These are phyloP conservation scores for Mesoligia furuncula DNA, from an alignment of 2,888 invertebrate species.

Conservation along the genomic window DNA sequence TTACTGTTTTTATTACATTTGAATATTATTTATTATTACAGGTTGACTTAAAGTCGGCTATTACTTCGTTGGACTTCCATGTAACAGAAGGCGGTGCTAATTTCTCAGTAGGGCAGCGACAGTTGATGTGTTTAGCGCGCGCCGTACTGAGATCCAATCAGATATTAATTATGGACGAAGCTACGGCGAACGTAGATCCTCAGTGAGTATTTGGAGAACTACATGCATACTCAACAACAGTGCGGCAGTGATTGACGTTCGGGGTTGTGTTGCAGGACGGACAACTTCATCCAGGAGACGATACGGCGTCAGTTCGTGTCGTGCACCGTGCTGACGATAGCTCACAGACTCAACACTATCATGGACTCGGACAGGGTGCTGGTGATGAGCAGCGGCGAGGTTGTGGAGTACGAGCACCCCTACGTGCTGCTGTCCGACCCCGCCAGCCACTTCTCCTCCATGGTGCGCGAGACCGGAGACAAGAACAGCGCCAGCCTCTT, in stretches of 20 bases:
- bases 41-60: constrained; percentile 94
- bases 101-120: constrained; percentile 97
- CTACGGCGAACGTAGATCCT: constrained; percentile 98
- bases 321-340: constrained; percentile 97
- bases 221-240: constrained; percentile 17
- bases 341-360: constrained; percentile 97
- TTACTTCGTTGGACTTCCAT: constrained; percentile 92
- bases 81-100: constrained; percentile 94
- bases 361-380: constrained; percentile 96
- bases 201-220: constrained; percentile 85
- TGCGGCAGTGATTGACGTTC: constrained; percentile 18
- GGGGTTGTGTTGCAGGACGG: constrained; percentile 89
- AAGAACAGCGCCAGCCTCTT: constrained; percentile 87
- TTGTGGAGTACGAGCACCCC: constrained; percentile 92
- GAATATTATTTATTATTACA: constrained; percentile 71
- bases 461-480: constrained; percentile 91
- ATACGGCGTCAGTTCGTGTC: constrained; percentile 94
- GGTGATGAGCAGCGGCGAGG: constrained; percentile 91
- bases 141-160: constrained; percentile 96
- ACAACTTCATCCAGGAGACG: constrained; percentile 95
- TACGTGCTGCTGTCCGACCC: constrained; percentile 88
- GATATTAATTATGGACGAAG: constrained; percentile 97
- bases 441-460: constrained; percentile 88
- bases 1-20: constrained; percentile 51
- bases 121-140: constrained; percentile 96